Conservation (phyloP, 2,113 vertebrate genomes). For the Axis porcinus region DNA sequence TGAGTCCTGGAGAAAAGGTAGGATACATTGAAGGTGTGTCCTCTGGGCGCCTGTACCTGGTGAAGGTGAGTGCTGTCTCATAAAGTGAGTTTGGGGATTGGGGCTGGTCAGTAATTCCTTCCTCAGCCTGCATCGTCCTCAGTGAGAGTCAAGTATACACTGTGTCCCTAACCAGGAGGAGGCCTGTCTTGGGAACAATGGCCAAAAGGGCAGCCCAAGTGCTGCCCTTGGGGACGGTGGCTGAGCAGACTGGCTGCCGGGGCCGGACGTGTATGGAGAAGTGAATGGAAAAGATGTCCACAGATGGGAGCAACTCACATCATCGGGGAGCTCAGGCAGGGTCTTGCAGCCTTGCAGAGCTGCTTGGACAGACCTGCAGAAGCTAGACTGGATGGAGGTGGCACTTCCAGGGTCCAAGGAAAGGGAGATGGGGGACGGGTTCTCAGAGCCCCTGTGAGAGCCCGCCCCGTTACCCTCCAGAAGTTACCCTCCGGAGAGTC, state of each 20-base stretch:
- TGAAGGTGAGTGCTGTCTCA: not conserved
- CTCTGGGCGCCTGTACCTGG: no score
- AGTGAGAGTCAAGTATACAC: not conserved
- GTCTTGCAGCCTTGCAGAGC: not conserved
- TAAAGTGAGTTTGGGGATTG: not conserved
- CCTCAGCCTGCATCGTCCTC: not conserved
- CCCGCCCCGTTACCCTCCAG: accelerated
- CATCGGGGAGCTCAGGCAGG: accelerated
- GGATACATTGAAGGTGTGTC: not conserved
- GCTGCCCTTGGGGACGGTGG: not conserved
- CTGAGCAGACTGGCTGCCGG: not conserved
- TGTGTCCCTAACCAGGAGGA: not conserved
- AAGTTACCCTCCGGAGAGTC: not conserved
- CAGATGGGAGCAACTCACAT: not conserved
- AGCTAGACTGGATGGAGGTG: not conserved
- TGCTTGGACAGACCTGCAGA: not conserved
- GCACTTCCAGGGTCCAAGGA: not conserved
- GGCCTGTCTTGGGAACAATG: not conserved
- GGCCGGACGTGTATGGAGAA: not conserved
- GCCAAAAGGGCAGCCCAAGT: not conserved
- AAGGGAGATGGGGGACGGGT: not conserved
- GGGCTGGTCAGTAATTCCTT: not conserved
- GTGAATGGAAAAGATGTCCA: not conserved
- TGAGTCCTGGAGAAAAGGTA: not conserved
- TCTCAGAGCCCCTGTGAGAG: not conserved